Conservation (phyloP, 2,113 vertebrate genomes). For the Himantopus leucocephalus region DNA sequence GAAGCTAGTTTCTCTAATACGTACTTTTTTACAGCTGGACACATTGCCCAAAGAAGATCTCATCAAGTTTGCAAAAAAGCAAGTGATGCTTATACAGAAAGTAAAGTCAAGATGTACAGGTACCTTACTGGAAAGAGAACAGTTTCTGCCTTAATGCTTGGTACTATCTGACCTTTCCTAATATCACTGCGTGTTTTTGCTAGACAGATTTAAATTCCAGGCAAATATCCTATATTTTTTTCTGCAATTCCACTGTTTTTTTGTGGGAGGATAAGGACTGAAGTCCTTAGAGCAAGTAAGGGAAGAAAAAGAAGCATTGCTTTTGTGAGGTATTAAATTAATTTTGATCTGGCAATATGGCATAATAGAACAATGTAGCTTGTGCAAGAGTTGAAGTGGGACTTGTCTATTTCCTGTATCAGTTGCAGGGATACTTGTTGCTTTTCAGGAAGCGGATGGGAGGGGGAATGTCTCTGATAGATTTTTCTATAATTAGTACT, state of each 20-base stretch:
- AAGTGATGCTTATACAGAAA: slow-evolving; percentile 90
- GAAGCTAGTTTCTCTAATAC: background rate
- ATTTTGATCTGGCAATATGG: background rate
- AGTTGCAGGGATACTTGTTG: background rate
- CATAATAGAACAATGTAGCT: background rate
- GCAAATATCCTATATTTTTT: background rate
- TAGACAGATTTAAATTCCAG: background rate
- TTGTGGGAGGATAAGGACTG: background rate
- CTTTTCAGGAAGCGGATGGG: background rate
- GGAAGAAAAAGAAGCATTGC: background rate
- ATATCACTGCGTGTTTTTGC: background rate
- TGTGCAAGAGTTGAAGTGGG: background rate
- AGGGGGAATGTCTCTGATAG: background rate
- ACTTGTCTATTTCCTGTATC: background rate
- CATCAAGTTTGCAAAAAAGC: slow-evolving; percentile 97
- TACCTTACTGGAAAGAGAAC: slow-evolving; percentile 46
- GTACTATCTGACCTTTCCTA: background rate
- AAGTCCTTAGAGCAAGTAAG: background rate
- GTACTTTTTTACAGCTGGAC: slow-evolving; percentile 83
- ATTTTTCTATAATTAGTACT: background rate
- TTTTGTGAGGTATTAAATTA: background rate
- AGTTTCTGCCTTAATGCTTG: background rate
- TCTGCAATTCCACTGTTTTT: background rate
- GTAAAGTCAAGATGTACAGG: slow-evolving; percentile 89
- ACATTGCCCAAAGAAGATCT: slow-evolving; percentile 93